phyloP scores from a whole-genome alignment of 1,140 invertebrate species.

The Coptotermes formosanus region DNA sequence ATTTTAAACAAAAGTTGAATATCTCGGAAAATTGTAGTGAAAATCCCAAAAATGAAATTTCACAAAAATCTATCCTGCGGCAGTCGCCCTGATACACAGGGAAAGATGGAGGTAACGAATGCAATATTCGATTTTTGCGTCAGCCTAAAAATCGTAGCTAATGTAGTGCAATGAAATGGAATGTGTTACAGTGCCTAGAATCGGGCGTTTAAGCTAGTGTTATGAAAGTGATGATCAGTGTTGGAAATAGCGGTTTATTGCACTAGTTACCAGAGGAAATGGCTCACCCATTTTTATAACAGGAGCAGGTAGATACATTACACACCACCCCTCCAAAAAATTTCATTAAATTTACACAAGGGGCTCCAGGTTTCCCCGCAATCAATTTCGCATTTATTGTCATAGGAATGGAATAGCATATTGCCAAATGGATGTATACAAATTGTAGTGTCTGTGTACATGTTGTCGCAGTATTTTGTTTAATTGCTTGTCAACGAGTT shows the following conservation, averaged over 20 bases:
- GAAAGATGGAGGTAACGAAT: too few species aligned
- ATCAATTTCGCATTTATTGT: background rate
- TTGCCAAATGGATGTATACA: background rate
- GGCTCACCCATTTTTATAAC: background rate
- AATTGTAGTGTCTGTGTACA: background rate
- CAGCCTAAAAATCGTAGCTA: background rate
- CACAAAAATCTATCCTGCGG: too few species aligned
- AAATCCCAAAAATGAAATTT: too few species aligned
- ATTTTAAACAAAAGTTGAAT: too few species aligned
- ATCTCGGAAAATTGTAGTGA: too few species aligned
- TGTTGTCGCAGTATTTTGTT: background rate
- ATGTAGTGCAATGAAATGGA: background rate
- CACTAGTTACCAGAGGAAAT: background rate
- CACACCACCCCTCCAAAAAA: background rate
- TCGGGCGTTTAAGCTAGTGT: background rate
- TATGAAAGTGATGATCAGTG: background rate
- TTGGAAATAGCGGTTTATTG: background rate
- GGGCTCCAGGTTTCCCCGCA: background rate
- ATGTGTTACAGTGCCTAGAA: background rate
- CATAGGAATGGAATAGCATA: background rate
- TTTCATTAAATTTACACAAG: constrained; percentile 6
- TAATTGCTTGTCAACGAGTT: background rate
- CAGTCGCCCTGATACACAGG: too few species aligned
- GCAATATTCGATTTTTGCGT: too few species aligned
- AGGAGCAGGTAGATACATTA: background rate